Percentiles rank a stretch among this genome's conserved stretches.
These are phyloP conservation scores for Portunus trituberculatus DNA, from an alignment of 1,140 invertebrate genomes.

Conservation along the genomic window DNA sequence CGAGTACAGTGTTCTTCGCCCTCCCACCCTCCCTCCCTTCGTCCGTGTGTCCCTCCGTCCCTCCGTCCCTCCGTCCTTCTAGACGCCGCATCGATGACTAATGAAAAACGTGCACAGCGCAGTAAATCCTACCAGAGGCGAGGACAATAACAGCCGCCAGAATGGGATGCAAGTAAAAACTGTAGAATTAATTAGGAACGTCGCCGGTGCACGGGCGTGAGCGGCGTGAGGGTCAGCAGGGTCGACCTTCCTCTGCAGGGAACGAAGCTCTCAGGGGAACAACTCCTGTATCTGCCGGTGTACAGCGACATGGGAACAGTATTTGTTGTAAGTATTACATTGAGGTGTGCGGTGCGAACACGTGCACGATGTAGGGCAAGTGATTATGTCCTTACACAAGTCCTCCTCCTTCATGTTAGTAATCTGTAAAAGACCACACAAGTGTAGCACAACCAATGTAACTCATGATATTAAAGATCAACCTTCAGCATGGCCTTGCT, in stretches of 20 bases:
- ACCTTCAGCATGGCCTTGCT: too few species aligned
- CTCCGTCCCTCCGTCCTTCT: too few species aligned
- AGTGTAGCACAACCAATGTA: too few species aligned
- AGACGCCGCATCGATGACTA: background rate
- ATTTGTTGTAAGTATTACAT: background rate
- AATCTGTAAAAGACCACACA: too few species aligned
- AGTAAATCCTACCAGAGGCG: background rate
- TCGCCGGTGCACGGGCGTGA: background rate
- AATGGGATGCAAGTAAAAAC: background rate
- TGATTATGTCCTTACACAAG: too few species aligned
- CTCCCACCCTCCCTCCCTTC: background rate
- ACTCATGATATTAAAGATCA: too few species aligned
- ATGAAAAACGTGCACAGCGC: background rate
- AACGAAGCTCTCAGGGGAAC: background rate
- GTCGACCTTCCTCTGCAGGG: background rate
- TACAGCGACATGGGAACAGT: background rate
- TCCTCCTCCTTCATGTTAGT: too few species aligned
- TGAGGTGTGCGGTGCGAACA: background rate
- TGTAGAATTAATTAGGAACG: slow-evolving; percentile 3
- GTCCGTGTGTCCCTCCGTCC: background rate
- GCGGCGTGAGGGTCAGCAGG: background rate
- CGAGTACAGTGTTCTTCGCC: background rate
- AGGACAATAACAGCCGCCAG: slow-evolving; percentile 8
- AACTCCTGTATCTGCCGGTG: background rate
- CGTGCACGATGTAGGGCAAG: background rate